Percentiles rank a stretch among this genome's conserved stretches.
Conservation (phyloP, 1,140 invertebrate species). For the Ephestia elutella region DNA sequence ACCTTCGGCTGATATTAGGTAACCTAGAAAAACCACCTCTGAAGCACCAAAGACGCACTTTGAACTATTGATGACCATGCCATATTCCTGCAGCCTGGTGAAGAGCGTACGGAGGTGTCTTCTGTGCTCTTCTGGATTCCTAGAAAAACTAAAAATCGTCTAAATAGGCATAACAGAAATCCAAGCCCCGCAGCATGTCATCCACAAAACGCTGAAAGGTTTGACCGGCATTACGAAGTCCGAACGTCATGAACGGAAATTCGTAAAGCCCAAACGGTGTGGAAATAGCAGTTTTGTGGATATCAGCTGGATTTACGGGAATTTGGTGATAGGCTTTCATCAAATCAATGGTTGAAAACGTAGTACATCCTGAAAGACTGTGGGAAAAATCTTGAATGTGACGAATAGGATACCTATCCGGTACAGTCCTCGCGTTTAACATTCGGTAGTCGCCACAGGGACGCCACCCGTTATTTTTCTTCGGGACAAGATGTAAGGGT, state of each 20-base stretch:
- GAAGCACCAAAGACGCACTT: not conserved
- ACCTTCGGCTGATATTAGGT: not conserved
- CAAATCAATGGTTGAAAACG: constrained; percentile 10
- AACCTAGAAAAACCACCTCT: constrained; percentile 5
- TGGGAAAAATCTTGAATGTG: constrained; percentile 25
- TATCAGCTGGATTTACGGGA: not conserved
- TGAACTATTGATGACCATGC: not conserved
- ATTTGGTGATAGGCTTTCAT: constrained; percentile 13
- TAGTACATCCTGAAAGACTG: not conserved
- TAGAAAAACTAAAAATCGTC: constrained; percentile 3
- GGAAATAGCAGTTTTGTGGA: constrained; percentile 49
- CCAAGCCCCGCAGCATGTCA: not conserved
- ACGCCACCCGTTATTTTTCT: constrained; percentile 20
- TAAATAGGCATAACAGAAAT: constrained; percentile 4
- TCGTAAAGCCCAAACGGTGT: constrained; percentile 48
- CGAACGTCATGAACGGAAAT: constrained; percentile 31
- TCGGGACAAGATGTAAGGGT: constrained; percentile 38
- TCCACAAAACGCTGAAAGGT: constrained; percentile 10
- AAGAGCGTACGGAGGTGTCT: not conserved
- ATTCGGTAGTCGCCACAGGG: constrained; percentile 30
- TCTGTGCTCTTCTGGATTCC: not conserved
- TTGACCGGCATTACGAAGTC: constrained; percentile 33
- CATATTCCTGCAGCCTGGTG: not conserved
- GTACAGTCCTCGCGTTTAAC: constrained; percentile 30
- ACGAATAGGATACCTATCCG: constrained; percentile 54